Percentiles rank a stretch among this genome's conserved stretches.
phyloP scores from a whole-genome alignment of 2,113 vertebrate species.

The Tricholaema leucomelas region DNA sequence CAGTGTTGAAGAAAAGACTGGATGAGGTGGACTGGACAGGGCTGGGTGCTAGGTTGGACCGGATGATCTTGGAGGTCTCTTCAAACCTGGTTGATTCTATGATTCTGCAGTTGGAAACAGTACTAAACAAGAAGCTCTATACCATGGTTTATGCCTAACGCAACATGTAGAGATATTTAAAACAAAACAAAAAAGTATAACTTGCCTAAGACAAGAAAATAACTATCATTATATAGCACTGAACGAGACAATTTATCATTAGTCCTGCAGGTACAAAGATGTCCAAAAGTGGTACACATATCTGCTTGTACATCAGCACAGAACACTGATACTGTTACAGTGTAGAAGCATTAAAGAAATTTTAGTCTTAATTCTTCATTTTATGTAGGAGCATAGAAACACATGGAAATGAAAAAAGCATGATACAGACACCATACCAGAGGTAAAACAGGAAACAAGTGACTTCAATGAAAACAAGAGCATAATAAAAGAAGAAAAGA shows the following conservation, averaged over 20 bases:
- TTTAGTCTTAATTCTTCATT: not conserved
- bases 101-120: not conserved
- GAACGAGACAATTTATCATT: not conserved
- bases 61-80: too few species aligned
- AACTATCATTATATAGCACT: not conserved
- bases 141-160: not conserved
- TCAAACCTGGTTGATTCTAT: too few species aligned
- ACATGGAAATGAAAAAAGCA: not conserved
- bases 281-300: not conserved
- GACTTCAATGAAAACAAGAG: not conserved
- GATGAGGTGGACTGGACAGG: too few species aligned
- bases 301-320: not conserved
- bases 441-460: not conserved
- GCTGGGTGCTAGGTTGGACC: too few species aligned
- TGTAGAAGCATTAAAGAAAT: not conserved
- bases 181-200: not conserved
- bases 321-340: not conserved
- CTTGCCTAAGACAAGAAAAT: not conserved
- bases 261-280: not conserved
- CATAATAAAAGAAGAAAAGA: not conserved
- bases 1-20: too few species aligned
- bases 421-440: fast-evolving
- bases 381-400: not conserved
- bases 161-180: not conserved
- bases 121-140: not conserved